Evolutionary conservation across 2,888 invertebrate species (phyloP), one percentile per base, ranked within the genome.

Genomic region (Andrena trimmerana): DNA sequence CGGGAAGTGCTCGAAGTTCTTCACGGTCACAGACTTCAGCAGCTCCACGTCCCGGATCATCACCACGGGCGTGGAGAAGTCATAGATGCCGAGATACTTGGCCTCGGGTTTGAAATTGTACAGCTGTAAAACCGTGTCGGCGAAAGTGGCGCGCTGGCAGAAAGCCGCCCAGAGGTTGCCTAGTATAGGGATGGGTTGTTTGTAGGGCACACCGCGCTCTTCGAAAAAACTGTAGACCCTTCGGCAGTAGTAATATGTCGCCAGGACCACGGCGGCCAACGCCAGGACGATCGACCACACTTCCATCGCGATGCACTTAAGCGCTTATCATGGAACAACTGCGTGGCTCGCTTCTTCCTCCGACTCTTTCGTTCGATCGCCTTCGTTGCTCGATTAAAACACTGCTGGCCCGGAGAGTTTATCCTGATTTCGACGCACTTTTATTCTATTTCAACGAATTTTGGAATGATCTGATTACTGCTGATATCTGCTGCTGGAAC

Each of bases 1-100:
- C 10, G 36, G 20, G 59, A 87, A 91, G 2, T 84, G 69, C 42
- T 92, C 90, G 52, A 91, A 89, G 31, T 90, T 72, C 52, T 90
- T 92, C 3, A 92, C 81, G 0, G 87, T 73, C 4, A 92, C 76
- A 0, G 67, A 62, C 13, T 83, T 85, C 10, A 91, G 87, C 4
- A 92, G 24, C 10, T 91, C 91, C 0, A 86, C 89, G 57, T 92
- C 90, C 5, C 90, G 86, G 3, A 92, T 75, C 29, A 90, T 52
- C 0, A 90, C 73, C 0, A 86, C 24, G 0, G 91, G 90, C 4
- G 29, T 74, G 0, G 42, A 29, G 50, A 92, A 90, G 8, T 90
- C 87, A 31, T 80, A 90, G 27, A 90, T 69, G 1, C 92, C 91
- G 1, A 89, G 73, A 63, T 91, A 92, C 31, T 88, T 90, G 0